Evolutionary conservation across 2,113 vertebrate species (phyloP), one percentile per base, ranked within the genome.

Genomic region (Ancistrus triradiatus): DNA sequence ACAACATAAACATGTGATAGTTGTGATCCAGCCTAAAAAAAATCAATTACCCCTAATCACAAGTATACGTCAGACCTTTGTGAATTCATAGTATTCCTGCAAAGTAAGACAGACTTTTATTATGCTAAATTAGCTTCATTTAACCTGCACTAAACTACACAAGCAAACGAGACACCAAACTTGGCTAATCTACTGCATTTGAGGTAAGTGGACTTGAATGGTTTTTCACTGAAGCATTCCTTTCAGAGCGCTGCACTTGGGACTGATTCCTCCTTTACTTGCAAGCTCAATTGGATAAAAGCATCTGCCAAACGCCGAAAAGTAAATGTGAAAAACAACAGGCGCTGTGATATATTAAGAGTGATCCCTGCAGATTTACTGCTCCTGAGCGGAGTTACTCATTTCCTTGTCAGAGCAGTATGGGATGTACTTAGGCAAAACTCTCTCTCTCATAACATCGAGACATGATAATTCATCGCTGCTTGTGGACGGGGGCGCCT

Each of bases 311-410:
- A 14, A 42, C n/a, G 38, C 14, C 42, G 7, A 18, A 52, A n/a
- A 6, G 53, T 9, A 42, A 51, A 60, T 28, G 38, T 44, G 61
- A 37, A 75, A 58, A 72, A 86, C 72, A 81, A 75, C 74, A 71
- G 78, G 10, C 38, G 27, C 74, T 67, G 66, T 69, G 78, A 80
- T 78, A 73, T 70, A 59, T 72, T 77, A 53, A 51, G 75, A 75
- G 70, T 74, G 74, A 81, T 79, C 70, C 62, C 62, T 70, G 68
- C 60, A 61, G 73, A 72, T 77, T 81, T 81, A 83, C 80, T 76
- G 70, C 82, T 78, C 80, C 74, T 78, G 25, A 66, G 72, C 74
- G 73, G 66, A 65, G 64, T 81, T 74, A 76, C 56, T 24, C 46
- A 56, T 78, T 72, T 80, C 75, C 65, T 49, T 25, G 67, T 73